phyloP scores from a whole-genome alignment of 2,888 invertebrate genomes.

The Orthonevra nobilis region DNA sequence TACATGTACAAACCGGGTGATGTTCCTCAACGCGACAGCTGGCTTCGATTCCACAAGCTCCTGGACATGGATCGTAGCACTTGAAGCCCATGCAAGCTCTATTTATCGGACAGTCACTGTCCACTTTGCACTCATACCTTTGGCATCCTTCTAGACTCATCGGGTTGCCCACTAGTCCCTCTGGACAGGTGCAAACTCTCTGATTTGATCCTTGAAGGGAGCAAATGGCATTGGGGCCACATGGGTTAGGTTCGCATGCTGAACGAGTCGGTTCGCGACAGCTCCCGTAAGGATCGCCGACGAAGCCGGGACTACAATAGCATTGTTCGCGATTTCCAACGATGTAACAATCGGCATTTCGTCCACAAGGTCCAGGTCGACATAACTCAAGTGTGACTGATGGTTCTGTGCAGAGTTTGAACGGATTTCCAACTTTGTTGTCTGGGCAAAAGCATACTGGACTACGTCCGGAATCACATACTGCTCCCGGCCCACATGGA shows the following conservation, averaged over 20 bases:
- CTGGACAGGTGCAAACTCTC: slow-evolving; percentile 87
- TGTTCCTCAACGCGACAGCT: slow-evolving; percentile 88
- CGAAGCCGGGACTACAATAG: slow-evolving; percentile 88
- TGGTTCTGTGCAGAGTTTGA: slow-evolving; percentile 85
- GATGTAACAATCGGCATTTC: slow-evolving; percentile 91
- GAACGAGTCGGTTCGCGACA: slow-evolving; percentile 86
- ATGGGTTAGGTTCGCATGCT: slow-evolving; percentile 90
- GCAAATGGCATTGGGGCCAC: slow-evolving; percentile 89
- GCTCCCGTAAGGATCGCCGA: slow-evolving; percentile 90
- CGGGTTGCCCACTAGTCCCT: slow-evolving; percentile 89
- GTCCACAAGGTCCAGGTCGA: slow-evolving; percentile 90
- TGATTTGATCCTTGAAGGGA: slow-evolving; percentile 85
- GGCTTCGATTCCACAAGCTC: slow-evolving; percentile 88
- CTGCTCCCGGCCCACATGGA: slow-evolving; percentile 88
- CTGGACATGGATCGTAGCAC: slow-evolving; percentile 91
- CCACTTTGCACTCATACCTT: slow-evolving; percentile 89
- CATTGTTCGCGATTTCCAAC: slow-evolving; percentile 91
- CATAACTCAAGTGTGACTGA: slow-evolving; percentile 85
- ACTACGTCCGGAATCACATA: slow-evolving; percentile 88
- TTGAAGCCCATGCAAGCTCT: slow-evolving; percentile 90
- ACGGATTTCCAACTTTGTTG: slow-evolving; percentile 90
- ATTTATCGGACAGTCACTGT: slow-evolving; percentile 87
- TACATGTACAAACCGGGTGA: slow-evolving; percentile 89
- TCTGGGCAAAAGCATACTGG: slow-evolving; percentile 94
- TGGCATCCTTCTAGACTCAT: slow-evolving; percentile 86